phyloP scores from a whole-genome alignment of 2,888 invertebrate species.

The Helobdella robusta region DNA sequence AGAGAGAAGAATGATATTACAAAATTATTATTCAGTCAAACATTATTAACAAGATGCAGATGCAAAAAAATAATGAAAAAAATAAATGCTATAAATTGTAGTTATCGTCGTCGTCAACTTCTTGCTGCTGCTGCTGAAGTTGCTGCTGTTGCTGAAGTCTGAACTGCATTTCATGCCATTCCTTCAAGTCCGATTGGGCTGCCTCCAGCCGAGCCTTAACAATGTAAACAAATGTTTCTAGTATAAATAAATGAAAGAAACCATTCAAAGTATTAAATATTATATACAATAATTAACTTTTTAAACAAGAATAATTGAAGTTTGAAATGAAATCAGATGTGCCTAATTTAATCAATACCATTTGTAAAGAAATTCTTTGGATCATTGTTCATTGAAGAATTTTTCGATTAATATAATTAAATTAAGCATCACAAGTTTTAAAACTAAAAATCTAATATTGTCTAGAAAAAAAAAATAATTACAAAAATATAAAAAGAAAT shows the following conservation, averaged over 20 bases:
- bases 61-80: neutral
- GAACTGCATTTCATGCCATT: constrained; percentile 75
- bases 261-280: neutral
- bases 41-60: too few relatives aligned
- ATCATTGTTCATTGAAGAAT: neutral
- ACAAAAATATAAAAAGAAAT: too few relatives aligned
- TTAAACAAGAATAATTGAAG: neutral
- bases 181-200: constrained; percentile 75
- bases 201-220: constrained; percentile 81
- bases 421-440: too few relatives aligned
- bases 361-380: neutral
- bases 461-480: too few relatives aligned
- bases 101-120: constrained; percentile 34
- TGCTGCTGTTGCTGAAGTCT: constrained; percentile 48
- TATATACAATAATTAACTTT: neutral
- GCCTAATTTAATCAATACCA: too few relatives aligned
- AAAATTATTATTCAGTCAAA: too few relatives aligned
- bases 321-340: too few relatives aligned
- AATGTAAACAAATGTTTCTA: constrained; percentile 20
- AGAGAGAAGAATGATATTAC: too few relatives aligned
- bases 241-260: neutral
- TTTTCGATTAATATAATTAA: neutral
- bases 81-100: constrained; percentile 28
- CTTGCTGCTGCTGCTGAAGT: constrained; percentile 42
- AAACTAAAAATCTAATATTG: too few relatives aligned